Evolutionary conservation across 1,140 invertebrate genomes (phyloP).

Genomic region (Oreohelix idahoensis): DNA sequence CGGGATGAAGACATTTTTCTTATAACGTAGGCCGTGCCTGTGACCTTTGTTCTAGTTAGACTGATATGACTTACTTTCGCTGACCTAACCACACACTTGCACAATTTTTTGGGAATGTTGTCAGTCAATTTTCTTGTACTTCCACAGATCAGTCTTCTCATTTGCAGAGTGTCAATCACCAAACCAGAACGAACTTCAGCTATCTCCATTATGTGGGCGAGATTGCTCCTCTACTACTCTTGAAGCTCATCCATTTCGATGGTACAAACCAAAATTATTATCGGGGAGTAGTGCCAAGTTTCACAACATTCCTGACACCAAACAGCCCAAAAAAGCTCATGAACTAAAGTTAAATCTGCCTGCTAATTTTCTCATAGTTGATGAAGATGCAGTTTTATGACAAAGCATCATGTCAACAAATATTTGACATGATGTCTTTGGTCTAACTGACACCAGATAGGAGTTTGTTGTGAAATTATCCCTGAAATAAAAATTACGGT

Average conservation of each 20-base stretch:
- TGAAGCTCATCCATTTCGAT: not conserved
- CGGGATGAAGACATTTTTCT: too few relatives aligned
- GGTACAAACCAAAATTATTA: not conserved
- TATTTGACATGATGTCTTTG: not conserved
- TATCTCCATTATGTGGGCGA: not conserved
- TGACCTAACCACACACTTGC: too few relatives aligned
- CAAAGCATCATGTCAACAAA: not conserved
- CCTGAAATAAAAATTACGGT: too few relatives aligned
- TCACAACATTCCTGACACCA: not conserved
- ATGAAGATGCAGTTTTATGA: slow-evolving; percentile 37
- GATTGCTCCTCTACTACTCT: not conserved
- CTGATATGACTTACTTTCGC: too few relatives aligned
- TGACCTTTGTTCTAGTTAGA: too few relatives aligned
- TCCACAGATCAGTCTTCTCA: slow-evolving; percentile 5
- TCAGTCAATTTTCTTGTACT: not conserved
- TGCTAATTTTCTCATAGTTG: slow-evolving; percentile 31
- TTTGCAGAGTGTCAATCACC: not conserved
- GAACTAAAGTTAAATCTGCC: slow-evolving; percentile 12
- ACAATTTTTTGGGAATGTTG: not conserved
- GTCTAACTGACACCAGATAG: not conserved
- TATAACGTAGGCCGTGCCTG: too few relatives aligned
- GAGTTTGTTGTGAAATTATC: too few relatives aligned
- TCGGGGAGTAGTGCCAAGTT: not conserved
- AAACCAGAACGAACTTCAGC: not conserved
- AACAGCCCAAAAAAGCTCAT: not conserved